Evolutionary conservation across 2,888 invertebrate species (phyloP).

Genomic region (Caenorhabditis auriculariae): DNA sequence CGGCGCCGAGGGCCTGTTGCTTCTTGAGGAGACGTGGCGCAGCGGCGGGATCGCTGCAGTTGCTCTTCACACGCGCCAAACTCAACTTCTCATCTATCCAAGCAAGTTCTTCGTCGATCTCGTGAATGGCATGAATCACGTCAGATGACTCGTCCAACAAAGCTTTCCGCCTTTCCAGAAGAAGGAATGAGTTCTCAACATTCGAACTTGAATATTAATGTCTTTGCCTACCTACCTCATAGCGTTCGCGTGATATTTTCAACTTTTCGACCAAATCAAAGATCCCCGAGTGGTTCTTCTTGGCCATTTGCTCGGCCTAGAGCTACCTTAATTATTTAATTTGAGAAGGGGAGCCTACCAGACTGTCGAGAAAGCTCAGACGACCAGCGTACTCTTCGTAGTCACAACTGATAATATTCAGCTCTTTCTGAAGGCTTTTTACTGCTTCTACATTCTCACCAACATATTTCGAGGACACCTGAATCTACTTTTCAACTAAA

Average conservation of each 20-base stretch:
- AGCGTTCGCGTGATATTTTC: conserved; percentile 78
- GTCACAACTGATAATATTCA: conserved; percentile 91
- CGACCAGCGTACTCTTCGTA: conserved; percentile 93
- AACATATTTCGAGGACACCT: conserved; percentile 85
- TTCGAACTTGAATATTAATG: too few species aligned
- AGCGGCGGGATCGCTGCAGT: conserved; percentile 86
- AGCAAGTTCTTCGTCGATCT: conserved; percentile 97
- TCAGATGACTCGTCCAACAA: conserved; percentile 83
- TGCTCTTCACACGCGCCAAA: conserved; percentile 68
- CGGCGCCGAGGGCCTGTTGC: conserved; percentile 93
- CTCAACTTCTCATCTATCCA: conserved; percentile 99
- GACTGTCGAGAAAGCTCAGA: conserved; percentile 78
- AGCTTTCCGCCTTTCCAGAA: conserved; percentile 55
- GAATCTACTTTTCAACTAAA: neutral
- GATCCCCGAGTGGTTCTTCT: conserved; percentile 92
- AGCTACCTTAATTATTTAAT: too few species aligned
- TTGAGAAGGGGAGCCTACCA: too few species aligned
- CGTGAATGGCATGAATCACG: conserved; percentile 94
- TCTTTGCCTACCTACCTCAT: conserved; percentile 69
- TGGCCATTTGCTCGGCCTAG: conserved; percentile 89
- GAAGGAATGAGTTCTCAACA: conserved; percentile 45
- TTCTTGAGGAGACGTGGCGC: conserved; percentile 99
- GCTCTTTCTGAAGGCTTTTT: conserved; percentile 97
- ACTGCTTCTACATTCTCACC: conserved; percentile 95
- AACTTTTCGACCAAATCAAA: conserved; percentile 88